Conservation (phyloP, 2,113 vertebrate species). For the Sinocyclocheilus maitianheensis region DNA sequence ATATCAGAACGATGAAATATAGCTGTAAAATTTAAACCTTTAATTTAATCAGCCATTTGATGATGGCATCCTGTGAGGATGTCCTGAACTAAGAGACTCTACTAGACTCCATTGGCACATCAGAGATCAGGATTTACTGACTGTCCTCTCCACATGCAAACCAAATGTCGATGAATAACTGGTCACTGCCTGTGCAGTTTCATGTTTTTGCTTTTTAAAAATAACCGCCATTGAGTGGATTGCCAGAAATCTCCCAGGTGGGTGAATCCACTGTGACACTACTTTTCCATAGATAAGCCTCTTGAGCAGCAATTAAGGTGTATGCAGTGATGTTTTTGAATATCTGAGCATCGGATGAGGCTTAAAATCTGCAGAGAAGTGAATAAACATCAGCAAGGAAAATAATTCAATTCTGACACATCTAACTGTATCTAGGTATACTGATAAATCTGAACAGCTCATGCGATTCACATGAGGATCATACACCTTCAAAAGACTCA, state of each 20-base stretch:
- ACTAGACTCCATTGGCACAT: not conserved
- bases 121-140: not conserved
- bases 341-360: slow-evolving; percentile 4
- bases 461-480: no score
- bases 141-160: not conserved
- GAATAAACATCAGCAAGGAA: not conserved
- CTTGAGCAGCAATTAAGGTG: slow-evolving; percentile 32
- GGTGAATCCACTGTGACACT: slow-evolving; percentile 9
- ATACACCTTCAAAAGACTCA: not conserved
- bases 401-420: slow-evolving; percentile 19
- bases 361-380: not conserved
- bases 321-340: slow-evolving; percentile 22
- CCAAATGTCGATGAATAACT: not conserved
- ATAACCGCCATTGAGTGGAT: slow-evolving; percentile 3
- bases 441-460: no score
- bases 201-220: not conserved
- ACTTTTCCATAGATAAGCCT: slow-evolving; percentile 28
- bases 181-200: not conserved
- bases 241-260: not conserved
- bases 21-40: slow-evolving; percentile 32
- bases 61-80: slow-evolving; percentile 11
- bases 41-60: slow-evolving; percentile 31
- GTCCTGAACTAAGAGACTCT: not conserved
- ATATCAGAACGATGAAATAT: slow-evolving; percentile 38
- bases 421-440: not conserved